Conservation (phyloP, 2,113 vertebrate genomes). For the Prionailurus viverrinus region DNA sequence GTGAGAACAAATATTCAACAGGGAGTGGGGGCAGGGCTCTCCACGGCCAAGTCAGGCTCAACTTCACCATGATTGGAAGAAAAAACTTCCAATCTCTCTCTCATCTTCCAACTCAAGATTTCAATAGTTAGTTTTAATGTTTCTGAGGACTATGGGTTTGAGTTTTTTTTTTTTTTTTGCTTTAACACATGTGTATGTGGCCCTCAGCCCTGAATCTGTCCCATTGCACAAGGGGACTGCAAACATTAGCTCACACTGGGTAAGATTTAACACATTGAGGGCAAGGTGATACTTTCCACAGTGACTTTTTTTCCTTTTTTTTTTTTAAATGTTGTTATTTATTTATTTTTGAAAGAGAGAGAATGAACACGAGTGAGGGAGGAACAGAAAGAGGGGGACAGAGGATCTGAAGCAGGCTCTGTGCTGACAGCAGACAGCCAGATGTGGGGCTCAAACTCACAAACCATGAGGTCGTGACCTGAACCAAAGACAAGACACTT, state of each 20-base stretch:
- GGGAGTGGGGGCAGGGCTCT: accelerated
- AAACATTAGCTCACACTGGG: background rate
- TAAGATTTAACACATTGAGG: background rate
- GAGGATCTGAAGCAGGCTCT: too few relatives aligned
- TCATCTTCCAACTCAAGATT: background rate
- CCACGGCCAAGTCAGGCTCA: background rate
- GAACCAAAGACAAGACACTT: too few relatives aligned
- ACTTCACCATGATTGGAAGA: background rate
- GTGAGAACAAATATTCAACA: background rate
- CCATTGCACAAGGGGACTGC: too few relatives aligned
- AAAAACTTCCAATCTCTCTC: background rate
- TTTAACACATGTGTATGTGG: background rate
- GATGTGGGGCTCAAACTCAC: too few relatives aligned
- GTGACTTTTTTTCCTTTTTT: background rate
- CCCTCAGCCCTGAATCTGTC: background rate
- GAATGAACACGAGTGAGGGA: too few relatives aligned
- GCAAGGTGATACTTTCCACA: background rate
- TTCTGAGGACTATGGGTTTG: background rate
- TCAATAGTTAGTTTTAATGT: background rate
- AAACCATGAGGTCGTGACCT: too few relatives aligned
- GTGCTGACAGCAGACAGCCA: too few relatives aligned
- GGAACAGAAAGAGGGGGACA: too few relatives aligned
- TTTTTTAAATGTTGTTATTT: too few relatives aligned
- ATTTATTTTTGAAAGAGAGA: too few relatives aligned
- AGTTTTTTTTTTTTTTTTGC: background rate